phyloP scores from a whole-genome alignment of 2,113 vertebrate species.

The Entomyzon cyanotis region DNA sequence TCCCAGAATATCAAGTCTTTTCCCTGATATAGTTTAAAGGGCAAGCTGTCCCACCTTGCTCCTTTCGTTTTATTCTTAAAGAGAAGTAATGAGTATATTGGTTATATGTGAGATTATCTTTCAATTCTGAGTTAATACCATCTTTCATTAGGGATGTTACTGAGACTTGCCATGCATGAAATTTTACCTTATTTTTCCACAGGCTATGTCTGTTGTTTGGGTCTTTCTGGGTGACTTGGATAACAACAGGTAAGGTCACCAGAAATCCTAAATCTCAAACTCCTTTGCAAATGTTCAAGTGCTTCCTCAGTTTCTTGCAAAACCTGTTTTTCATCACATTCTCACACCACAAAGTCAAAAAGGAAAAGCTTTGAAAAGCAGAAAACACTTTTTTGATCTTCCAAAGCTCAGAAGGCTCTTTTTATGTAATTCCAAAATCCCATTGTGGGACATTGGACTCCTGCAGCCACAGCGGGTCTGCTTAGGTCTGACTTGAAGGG shows the following conservation, averaged over 20 bases:
- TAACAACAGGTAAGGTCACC: background rate
- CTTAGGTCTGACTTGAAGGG: background rate
- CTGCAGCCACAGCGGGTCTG: fast-evolving
- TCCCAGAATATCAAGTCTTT: background rate
- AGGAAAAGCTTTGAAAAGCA: background rate
- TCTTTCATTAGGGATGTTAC: background rate
- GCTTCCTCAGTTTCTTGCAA: background rate
- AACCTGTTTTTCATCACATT: background rate
- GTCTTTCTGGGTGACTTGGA: background rate
- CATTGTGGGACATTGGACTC: background rate
- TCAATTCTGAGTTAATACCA: background rate
- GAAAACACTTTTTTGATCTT: background rate
- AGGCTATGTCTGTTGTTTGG: background rate
- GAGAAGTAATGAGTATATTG: background rate
- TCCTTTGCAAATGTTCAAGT: background rate
- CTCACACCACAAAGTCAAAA: background rate
- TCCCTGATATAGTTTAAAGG: background rate
- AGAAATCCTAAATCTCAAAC: background rate
- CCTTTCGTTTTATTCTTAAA: background rate
- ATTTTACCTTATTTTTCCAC: background rate
- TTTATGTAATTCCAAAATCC: background rate
- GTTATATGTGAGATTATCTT: background rate
- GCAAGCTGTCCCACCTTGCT: background rate
- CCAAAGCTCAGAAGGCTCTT: background rate
- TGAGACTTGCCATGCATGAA: background rate